Conservation (phyloP, 2,797 vertebrate genomes). For the Lagorchestes hirsutus region DNA sequence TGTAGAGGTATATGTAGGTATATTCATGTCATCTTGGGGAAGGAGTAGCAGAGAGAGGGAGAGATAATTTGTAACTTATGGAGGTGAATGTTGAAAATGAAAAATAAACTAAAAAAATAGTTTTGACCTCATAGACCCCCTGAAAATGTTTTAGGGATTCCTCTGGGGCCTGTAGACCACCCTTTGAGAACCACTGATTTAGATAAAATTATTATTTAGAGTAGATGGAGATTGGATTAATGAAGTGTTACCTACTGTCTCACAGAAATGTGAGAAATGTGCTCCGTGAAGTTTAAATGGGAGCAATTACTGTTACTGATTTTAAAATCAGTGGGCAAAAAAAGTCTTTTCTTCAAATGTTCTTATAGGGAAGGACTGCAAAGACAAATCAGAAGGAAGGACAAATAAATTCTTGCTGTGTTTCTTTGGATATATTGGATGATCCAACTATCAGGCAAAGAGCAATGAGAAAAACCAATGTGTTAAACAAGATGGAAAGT, state of each 20-base stretch:
- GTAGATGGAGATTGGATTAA: not conserved
- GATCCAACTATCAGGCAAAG: slow-evolving; percentile 83
- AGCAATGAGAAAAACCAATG: slow-evolving; percentile 86
- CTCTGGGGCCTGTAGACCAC: not conserved
- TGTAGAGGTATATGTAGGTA: no score
- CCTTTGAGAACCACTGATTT: not conserved
- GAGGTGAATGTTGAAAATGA: no score
- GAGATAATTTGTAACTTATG: no score
- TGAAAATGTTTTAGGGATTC: not conserved
- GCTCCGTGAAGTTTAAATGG: not conserved
- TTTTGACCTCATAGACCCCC: not conserved
- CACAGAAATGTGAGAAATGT: not conserved
- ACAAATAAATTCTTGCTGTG: slow-evolving; percentile 80
- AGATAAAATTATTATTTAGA: not conserved
- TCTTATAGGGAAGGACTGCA: slow-evolving; percentile 83
- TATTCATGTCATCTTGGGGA: no score
- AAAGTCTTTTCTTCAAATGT: not conserved
- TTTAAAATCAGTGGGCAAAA: not conserved
- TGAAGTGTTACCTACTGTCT: not conserved
- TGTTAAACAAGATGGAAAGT: slow-evolving; percentile 87
- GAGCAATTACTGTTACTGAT: not conserved
- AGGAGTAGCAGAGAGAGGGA: no score
- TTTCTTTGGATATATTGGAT: slow-evolving; percentile 85
- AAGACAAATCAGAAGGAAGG: slow-evolving; percentile 89
- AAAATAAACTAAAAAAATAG: not conserved